Evolutionary conservation across 23 tunicate species (phyloP), one percentile per base, ranked within the genome.

Genomic region (Phallusia fumigata): DNA sequence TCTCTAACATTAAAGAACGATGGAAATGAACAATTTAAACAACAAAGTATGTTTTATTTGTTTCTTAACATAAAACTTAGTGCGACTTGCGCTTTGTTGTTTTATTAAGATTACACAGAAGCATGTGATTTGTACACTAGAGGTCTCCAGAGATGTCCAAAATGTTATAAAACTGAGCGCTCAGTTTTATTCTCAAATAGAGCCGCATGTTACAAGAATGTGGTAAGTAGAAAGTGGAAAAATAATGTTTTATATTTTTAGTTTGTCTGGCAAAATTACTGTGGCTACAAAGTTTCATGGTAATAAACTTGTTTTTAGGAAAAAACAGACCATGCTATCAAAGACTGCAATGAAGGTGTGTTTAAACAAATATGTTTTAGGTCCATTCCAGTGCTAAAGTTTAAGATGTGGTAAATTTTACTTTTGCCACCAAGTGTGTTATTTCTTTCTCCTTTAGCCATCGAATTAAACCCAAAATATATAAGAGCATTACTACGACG

Each of bases 111-210:
- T 13, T 86, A 64, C 31, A 32, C 75, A 22, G 96, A 91, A 65
- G 97, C 97, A 35, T 49, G 32, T 15, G 31, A 80, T 33, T 32
- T 88, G 24, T 92, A 92, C 76, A 80, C 89, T 22, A 85, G 88
- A 33, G 97, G 86, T 35, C 32, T 92, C 12, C 64, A 76, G 49
- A 80, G 88, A 35, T 92, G 92, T 49, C 92, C 97, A 8, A 81
- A 88, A 86, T 64, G 65, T 58, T 83, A 73, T 45, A 30, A 53
- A 35, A 74, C 73, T 33, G 92, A 92, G 28, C 45, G 87, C 8
- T 80, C 97, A 3, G 84, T 88, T 18, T 64, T 92, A 33, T 84
- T 35, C 76, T 73, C 92, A 47, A 92, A 92, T 73, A 84, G 97
- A 79, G 83, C 82, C 45, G 96, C 96, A 3, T 79, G 85, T 75